A percentile compares a stretch with the other conserved stretches of the same genome.
phyloP scores from a whole-genome alignment of 2,113 vertebrate species.

The Brachypteracias leptosomus region DNA sequence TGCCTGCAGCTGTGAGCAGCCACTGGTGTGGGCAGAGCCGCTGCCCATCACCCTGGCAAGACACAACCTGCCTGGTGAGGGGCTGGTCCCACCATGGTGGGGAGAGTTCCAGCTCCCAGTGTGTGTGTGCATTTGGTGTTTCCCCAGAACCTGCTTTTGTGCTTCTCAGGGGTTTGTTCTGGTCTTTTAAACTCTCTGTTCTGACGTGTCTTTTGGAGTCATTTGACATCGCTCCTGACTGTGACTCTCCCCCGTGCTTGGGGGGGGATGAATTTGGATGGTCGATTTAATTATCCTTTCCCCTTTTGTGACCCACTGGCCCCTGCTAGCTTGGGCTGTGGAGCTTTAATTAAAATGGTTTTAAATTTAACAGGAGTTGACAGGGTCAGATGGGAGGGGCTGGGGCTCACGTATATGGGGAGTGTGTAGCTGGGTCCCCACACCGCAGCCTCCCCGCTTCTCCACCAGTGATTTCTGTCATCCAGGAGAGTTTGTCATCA shows the following conservation, averaged over 20 bases:
- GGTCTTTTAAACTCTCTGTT: background rate
- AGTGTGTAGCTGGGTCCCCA: background rate
- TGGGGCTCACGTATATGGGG: background rate
- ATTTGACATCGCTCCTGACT: background rate
- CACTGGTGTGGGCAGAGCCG: background rate
- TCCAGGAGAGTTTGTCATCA: background rate
- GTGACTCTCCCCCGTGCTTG: background rate
- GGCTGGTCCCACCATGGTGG: background rate
- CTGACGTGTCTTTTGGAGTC: background rate
- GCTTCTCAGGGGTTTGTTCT: background rate
- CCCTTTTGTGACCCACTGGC: background rate
- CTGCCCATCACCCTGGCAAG: background rate
- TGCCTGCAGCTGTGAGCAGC: background rate
- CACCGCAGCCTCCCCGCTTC: background rate
- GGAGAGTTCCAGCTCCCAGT: background rate
- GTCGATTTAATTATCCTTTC: slow-evolving; percentile 46
- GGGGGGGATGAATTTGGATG: slow-evolving; percentile 4
- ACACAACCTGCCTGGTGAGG: background rate
- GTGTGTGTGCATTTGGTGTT: background rate
- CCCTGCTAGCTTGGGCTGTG: background rate
- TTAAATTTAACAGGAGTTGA: slow-evolving; percentile 36
- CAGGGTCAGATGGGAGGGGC: background rate
- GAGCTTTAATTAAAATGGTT: slow-evolving; percentile 57
- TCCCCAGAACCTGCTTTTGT: background rate
- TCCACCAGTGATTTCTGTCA: background rate